Conservation (phyloP, 2,797 vertebrate species). For the Eospalax fontanierii region DNA sequence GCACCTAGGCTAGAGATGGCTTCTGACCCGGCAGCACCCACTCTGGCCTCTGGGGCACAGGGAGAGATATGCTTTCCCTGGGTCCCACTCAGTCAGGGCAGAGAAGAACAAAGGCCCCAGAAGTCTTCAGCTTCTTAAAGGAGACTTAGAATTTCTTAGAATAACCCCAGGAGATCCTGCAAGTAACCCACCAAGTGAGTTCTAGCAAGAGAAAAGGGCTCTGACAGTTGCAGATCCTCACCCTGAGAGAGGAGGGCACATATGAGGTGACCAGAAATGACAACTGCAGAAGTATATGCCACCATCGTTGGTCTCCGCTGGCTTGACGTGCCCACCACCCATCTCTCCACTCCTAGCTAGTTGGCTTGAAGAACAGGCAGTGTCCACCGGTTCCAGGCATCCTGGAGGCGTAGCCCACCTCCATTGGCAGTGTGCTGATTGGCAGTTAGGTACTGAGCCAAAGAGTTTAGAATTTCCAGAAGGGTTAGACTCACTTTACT, state of each 20-base stretch:
- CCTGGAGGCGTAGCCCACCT: conserved; percentile 14
- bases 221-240: not conserved
- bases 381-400: not conserved
- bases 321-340: not conserved
- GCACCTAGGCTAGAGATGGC: not conserved
- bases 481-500: not conserved
- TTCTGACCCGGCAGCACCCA: not conserved
- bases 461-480: conserved; percentile 24
- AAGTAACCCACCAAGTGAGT: not conserved
- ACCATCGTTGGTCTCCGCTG: not conserved
- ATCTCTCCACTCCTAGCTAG: not conserved
- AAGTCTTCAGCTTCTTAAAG: conserved; percentile 2
- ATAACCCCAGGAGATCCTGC: conserved; percentile 11
- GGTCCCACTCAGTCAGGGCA: not conserved
- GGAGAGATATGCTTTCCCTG: not conserved
- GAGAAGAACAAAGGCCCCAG: conserved; percentile 28
- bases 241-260: conserved; percentile 12
- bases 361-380: not conserved
- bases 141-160: conserved; percentile 51
- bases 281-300: not conserved
- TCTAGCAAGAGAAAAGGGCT: conserved; percentile 17
- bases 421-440: conserved; percentile 85
- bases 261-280: not conserved
- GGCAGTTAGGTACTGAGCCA: conserved; percentile 81
- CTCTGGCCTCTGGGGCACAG: not conserved